A percentile compares a stretch with the other conserved stretches of the same genome.
Evolutionary conservation across 2,888 invertebrate species (phyloP).

Genomic region (Scrobipalpa atriplicella): DNA sequence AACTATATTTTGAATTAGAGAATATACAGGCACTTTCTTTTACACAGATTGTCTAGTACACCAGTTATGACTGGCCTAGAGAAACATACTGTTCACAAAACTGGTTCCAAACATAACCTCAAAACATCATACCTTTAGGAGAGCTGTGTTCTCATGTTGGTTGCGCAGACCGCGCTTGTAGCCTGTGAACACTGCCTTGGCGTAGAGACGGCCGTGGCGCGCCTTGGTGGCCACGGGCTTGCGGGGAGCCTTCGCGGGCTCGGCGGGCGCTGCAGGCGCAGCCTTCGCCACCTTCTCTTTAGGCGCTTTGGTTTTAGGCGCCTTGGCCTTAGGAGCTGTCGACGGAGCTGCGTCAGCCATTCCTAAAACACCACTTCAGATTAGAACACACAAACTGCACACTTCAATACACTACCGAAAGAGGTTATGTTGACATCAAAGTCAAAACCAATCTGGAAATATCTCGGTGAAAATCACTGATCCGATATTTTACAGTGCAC

Average conservation of each 20-base stretch:
- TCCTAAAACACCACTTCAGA: slow-evolving; percentile 63
- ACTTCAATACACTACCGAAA: slow-evolving; percentile 38
- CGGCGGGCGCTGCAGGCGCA: slow-evolving; percentile 80
- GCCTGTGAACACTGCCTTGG: slow-evolving; percentile 98
- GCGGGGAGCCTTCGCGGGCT: slow-evolving; percentile 76
- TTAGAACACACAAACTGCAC: slow-evolving; percentile 33
- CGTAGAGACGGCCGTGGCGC: slow-evolving; percentile 94
- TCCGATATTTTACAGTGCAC: slow-evolving; percentile 45
- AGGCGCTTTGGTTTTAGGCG: slow-evolving; percentile 82
- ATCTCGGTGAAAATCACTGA: slow-evolving; percentile 53
- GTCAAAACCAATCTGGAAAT: slow-evolving; percentile 55
- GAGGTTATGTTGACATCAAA: slow-evolving; percentile 79
- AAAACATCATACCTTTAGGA: slow-evolving; percentile 86
- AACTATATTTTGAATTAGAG: neutral
- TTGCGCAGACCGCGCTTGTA: slow-evolving; percentile 98
- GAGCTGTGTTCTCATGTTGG: slow-evolving; percentile 98
- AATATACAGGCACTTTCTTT: neutral
- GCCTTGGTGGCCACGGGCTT: slow-evolving; percentile 74
- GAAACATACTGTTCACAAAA: neutral
- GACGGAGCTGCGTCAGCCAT: slow-evolving; percentile 85
- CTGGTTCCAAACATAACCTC: slow-evolving; percentile 31
- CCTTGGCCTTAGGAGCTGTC: slow-evolving; percentile 79
- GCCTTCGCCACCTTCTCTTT: slow-evolving; percentile 82
- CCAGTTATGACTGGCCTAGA: neutral
- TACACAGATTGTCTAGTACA: too few species aligned